Percentiles rank a stretch among this genome's conserved stretches.
Evolutionary conservation across 2,113 vertebrate genomes (phyloP).

Genomic region (Rhagologus leucostigma): DNA sequence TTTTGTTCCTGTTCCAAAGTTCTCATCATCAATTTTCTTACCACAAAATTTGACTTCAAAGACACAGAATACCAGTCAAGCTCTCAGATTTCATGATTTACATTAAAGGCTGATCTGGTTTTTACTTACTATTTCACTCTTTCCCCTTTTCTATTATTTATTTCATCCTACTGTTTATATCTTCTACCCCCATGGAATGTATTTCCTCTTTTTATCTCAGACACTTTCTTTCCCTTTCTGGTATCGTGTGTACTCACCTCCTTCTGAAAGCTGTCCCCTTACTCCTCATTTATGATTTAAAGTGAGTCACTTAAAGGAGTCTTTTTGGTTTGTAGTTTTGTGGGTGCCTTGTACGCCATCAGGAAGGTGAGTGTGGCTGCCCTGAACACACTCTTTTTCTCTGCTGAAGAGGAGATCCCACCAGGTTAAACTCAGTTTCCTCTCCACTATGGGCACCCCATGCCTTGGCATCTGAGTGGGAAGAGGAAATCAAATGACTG

Average conservation of each 20-base stretch:
- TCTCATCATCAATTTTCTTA: not conserved
- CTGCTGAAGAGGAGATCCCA: not conserved
- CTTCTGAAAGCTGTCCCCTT: not conserved
- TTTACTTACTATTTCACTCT: not conserved
- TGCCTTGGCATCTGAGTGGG: accelerated
- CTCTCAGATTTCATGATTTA: not conserved
- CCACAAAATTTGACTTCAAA: not conserved
- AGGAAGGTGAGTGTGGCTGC: not conserved
- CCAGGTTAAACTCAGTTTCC: not conserved
- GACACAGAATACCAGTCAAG: not conserved
- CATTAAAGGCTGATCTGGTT: not conserved
- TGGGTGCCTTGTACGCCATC: accelerated
- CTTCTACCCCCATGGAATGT: not conserved
- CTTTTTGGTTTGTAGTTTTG: not conserved
- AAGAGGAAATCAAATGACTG: not conserved
- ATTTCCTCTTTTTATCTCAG: not conserved
- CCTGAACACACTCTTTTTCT: accelerated
- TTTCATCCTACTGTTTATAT: not conserved
- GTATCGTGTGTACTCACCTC: not conserved
- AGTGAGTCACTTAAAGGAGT: not conserved
- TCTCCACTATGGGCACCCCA: accelerated
- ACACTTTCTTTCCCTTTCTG: not conserved
- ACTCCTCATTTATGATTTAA: not conserved
- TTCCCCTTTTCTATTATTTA: not conserved
- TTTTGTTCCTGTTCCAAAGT: not conserved